phyloP scores from a whole-genome alignment of 2,888 invertebrate species.

The Ligdia adustata region DNA sequence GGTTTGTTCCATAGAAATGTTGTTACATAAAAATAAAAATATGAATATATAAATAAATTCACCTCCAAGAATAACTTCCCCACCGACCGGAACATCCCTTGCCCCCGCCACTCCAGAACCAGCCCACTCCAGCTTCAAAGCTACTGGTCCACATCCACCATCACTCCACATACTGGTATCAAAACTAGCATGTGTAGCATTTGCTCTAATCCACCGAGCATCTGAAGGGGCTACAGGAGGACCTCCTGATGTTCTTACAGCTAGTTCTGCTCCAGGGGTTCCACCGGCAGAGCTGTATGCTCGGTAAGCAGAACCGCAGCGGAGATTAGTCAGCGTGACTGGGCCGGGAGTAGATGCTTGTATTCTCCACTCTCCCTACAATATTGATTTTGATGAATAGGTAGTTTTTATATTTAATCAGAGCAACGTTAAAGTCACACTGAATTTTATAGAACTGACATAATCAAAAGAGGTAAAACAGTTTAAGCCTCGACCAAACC shows the following conservation, averaged over 20 bases:
- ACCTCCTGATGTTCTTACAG: conserved; percentile 92
- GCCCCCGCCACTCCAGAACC: conserved; percentile 79
- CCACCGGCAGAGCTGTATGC: conserved; percentile 93
- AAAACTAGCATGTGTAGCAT: conserved; percentile 91
- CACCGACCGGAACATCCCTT: conserved; percentile 74
- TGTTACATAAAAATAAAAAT: too few relatives aligned
- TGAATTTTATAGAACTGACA: too few relatives aligned
- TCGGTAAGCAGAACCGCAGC: conserved; percentile 93
- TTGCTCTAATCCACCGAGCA: conserved; percentile 90
- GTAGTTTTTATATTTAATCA: background rate
- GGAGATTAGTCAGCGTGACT: conserved; percentile 87
- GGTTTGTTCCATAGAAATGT: too few relatives aligned
- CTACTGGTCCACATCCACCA: conserved; percentile 92
- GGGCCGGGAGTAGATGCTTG: conserved; percentile 71
- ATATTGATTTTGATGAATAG: background rate
- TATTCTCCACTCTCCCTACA: conserved; percentile 86
- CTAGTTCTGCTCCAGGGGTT: conserved; percentile 88
- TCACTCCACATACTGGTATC: conserved; percentile 93
- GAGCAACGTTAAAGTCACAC: too few relatives aligned
- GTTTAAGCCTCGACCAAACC: too few relatives aligned
- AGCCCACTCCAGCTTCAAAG: conserved; percentile 89
- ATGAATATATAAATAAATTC: too few relatives aligned
- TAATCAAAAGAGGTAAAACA: too few relatives aligned
- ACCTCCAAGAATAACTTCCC: conserved; percentile 77
- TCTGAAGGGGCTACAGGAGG: conserved; percentile 86